Percentiles rank a stretch among this genome's conserved stretches.
Evolutionary conservation across 30 jellyfish, hydroid and myxozoan species (phyloP).

Genomic region (Nemopilema nomurai): DNA sequence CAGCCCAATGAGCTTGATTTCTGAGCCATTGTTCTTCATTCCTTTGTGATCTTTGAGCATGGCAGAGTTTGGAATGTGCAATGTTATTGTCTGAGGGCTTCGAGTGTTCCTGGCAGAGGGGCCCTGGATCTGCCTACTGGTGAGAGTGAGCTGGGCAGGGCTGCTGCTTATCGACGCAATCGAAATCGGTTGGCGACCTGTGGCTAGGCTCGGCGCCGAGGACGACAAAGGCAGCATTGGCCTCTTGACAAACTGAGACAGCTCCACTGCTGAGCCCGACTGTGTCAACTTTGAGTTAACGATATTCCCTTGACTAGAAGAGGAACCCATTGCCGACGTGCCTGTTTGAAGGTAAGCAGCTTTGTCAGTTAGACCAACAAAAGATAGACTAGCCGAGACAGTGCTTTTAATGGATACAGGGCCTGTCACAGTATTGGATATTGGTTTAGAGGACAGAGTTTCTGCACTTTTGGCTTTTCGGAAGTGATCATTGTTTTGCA

Average conservation of each 20-base stretch:
- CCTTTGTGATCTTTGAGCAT: constrained; percentile 56
- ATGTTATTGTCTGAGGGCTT: constrained; percentile 64
- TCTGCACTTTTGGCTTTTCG: neutral
- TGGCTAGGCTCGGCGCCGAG: constrained; percentile 11
- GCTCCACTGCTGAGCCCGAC: constrained; percentile 9
- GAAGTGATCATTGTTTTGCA: neutral
- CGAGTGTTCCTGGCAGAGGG: constrained; percentile 4
- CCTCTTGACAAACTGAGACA: constrained; percentile 33
- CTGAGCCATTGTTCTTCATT: constrained; percentile 44
- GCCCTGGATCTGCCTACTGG: constrained; percentile 56
- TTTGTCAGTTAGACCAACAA: neutral
- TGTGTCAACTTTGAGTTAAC: constrained; percentile 3
- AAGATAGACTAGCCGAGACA: neutral
- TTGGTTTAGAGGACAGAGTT: neutral
- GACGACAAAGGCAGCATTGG: constrained; percentile 6
- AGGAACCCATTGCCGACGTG: neutral
- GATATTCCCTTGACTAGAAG: neutral
- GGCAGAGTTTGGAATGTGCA: constrained; percentile 68
- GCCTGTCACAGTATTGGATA: constrained; percentile 36
- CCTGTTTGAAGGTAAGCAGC: neutral
- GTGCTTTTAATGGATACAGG: constrained; percentile 35
- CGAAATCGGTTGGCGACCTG: constrained; percentile 7
- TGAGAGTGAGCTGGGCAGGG: constrained; percentile 56
- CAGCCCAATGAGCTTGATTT: constrained; percentile 63
- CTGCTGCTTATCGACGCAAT: constrained; percentile 14